Evolutionary conservation across 2,113 vertebrate species (phyloP), one percentile per base, ranked within the genome.

Genomic region (Eretmochelys imbricata): DNA sequence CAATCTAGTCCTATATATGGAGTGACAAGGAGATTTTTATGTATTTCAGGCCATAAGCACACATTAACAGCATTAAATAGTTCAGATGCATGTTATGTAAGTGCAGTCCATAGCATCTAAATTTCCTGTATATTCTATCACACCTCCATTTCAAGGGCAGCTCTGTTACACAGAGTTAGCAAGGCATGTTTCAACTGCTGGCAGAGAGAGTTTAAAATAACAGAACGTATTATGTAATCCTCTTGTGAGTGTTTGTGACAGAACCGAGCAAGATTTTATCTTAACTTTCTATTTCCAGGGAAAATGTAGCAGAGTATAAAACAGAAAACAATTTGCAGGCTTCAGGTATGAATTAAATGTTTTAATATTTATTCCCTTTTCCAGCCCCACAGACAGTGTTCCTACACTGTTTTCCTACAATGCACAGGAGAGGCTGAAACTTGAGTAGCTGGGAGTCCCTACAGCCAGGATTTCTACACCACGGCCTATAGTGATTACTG

Each of bases 341-440:
- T 95, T 96, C 96, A 98, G 96, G 95, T 98, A 98, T 69, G 94
- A 91, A 85, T 89, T 53, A 89, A 90, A 69, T 85, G 88, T 92
- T 96, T 89, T 75, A 4, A 16, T 54, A 81, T 57, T 80, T 80
- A 62, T 12, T 78, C 3, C 17, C 10, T 92, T 93, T 93, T 62
- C 53, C 93, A 55, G 20, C 49, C 54, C 88, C 57, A 65, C 87
- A 72, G 87, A 65, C 46, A 24, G 53, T 51, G 51, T 90, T 29
- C 17, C 42, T 50, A 59, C 2, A n/a, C 49, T 55, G 46, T 57
- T 85, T n/a, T n/a, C 31, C 24, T 91, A 62, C 78, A 79, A 87
- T 55, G 89, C 51, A 85, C 51, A 13, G 35, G 22, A 88, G 51
- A 65, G 87, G 88, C 76, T 84, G 69, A 51, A 78, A 95, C 14